phyloP scores from a whole-genome alignment of 2,797 vertebrate species.

The Brachyrhaphis roseni region DNA sequence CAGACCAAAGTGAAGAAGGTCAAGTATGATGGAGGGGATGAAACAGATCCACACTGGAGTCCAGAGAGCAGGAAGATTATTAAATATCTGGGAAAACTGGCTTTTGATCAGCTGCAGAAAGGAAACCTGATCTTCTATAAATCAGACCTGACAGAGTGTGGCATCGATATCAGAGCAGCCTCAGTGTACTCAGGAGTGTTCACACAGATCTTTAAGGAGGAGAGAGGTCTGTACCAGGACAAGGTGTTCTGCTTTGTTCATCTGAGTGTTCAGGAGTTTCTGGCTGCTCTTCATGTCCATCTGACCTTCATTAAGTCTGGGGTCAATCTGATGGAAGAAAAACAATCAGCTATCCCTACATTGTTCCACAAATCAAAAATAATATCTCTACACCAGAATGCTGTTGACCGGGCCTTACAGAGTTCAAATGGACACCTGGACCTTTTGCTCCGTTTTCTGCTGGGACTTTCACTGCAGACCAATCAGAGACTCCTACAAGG shows the following conservation, averaged over 20 bases:
- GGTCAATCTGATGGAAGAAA: too few relatives aligned
- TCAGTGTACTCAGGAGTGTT: background rate
- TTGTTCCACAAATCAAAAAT: too few relatives aligned
- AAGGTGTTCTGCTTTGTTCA: too few relatives aligned
- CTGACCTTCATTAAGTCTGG: constrained; percentile 14
- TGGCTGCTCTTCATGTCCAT: constrained; percentile 25
- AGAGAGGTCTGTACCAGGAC: too few relatives aligned
- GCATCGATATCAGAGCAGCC: background rate
- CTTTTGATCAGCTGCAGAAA: too few relatives aligned
- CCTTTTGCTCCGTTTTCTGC: constrained; percentile 18
- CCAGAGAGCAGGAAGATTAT: background rate
- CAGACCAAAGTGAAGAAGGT: background rate
- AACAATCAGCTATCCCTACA: too few relatives aligned
- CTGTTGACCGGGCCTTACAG: constrained; percentile 14
- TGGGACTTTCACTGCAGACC: background rate
- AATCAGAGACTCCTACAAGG: background rate
- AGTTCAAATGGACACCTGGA: constrained; percentile 29
- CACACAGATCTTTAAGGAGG: background rate
- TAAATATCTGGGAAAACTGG: too few relatives aligned
- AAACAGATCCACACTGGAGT: background rate
- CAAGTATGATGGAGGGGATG: background rate
- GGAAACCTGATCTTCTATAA: too few relatives aligned
- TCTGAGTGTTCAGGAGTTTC: constrained; percentile 24
- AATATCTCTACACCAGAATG: too few relatives aligned
- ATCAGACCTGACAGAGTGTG: background rate